Conservation (phyloP, 2,888 invertebrate species). For the Cinara cedri region DNA sequence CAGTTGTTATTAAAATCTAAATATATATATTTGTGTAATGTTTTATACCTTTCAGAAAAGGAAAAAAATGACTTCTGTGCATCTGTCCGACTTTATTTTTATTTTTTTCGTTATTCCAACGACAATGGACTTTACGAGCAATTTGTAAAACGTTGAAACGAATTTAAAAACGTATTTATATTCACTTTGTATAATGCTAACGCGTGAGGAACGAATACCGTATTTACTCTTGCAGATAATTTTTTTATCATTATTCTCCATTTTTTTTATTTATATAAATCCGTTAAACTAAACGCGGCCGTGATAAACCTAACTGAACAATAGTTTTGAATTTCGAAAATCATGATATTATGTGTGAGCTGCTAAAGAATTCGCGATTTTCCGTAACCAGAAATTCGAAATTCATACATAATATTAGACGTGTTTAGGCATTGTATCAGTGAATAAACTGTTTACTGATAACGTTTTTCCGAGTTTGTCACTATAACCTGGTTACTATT, state of each 20-base stretch:
- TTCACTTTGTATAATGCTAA: background rate
- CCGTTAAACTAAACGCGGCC: background rate
- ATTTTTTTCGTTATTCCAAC: background rate
- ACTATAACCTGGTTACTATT: no score
- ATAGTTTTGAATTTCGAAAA: no score
- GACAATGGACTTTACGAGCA: background rate
- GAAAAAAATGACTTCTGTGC: background rate
- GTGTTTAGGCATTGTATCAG: no score
- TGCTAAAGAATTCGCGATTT: no score
- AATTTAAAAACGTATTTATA: slow-evolving; percentile 27
- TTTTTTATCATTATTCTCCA: background rate
- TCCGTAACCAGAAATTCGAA: no score
- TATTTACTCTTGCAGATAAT: background rate
- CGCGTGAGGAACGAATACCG: background rate
- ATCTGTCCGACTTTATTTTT: background rate
- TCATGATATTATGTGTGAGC: no score
- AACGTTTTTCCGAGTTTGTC: no score
- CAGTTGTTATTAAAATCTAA: no score
- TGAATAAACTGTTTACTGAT: no score
- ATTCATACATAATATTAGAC: no score
- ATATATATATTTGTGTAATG: no score
- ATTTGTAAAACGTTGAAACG: slow-evolving; percentile 11
- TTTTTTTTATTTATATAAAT: background rate
- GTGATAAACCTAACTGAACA: no score
- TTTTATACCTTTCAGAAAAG: background rate